phyloP scores from a whole-genome alignment of 2,113 vertebrate species.

The Syrmaticus mikado region DNA sequence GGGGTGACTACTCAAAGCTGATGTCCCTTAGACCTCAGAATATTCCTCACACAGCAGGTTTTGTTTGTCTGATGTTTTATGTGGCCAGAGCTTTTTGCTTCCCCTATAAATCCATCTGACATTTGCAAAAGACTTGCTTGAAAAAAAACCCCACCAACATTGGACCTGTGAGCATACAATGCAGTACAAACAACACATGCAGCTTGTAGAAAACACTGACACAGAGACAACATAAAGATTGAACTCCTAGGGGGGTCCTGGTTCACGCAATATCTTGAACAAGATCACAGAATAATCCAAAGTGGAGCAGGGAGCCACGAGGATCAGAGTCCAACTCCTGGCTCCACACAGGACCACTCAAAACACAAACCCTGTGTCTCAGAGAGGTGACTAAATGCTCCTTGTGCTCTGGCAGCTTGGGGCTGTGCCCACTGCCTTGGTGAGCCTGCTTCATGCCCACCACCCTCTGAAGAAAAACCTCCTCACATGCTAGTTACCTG shows the following conservation, averaged over 20 bases:
- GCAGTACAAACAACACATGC: accelerated
- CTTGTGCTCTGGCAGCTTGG: not conserved
- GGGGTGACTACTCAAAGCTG: not conserved
- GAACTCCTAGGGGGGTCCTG: not conserved
- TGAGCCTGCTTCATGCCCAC: not conserved
- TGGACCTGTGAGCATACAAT: accelerated
- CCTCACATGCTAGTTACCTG: not conserved
- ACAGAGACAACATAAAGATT: not conserved
- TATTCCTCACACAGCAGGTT: not conserved
- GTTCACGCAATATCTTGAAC: not conserved
- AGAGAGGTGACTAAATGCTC: not conserved
- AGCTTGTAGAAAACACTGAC: accelerated
- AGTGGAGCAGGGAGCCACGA: not conserved
- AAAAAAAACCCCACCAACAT: not conserved
- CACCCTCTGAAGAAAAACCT: not conserved
- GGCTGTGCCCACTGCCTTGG: not conserved
- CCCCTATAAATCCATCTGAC: not conserved
- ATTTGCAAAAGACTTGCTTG: accelerated
- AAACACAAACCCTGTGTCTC: not conserved
- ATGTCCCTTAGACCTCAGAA: not conserved
- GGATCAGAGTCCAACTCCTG: not conserved
- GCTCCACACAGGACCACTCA: not conserved
- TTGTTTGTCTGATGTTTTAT: not conserved
- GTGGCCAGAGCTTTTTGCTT: not conserved
- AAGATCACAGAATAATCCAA: not conserved